Conservation (phyloP, 1,140 invertebrate genomes). For the Carcinoscorpius rotundicauda region DNA sequence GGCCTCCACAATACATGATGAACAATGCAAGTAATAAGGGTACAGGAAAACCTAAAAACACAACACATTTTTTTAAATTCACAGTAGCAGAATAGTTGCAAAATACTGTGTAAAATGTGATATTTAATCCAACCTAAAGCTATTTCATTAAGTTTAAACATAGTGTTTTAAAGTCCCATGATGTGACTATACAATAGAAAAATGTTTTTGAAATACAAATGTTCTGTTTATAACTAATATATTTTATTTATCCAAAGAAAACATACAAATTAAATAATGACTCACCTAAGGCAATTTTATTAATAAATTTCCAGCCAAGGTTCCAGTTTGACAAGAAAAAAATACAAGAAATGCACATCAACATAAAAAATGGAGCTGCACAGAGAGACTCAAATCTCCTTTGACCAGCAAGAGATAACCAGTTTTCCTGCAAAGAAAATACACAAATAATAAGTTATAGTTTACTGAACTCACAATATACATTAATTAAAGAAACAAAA, state of each 20-base stretch:
- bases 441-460: no score
- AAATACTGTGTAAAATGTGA: no score
- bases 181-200: no score
- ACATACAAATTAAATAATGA: no score
- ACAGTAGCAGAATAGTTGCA: no score
- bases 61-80: no score
- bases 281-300: slow-evolving; percentile 10
- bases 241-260: no score
- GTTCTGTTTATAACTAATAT: no score
- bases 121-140: no score
- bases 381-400: slow-evolving; percentile 8
- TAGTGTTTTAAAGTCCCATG: no score
- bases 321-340: slow-evolving; percentile 25
- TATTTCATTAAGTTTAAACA: no score
- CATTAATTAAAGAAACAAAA: neutral
- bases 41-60: slow-evolving; percentile 4
- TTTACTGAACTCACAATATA: neutral
- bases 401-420: neutral
- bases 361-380: slow-evolving; percentile 15
- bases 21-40: slow-evolving; percentile 6
- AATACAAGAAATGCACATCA: slow-evolving; percentile 21
- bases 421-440: neutral
- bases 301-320: slow-evolving; percentile 9
- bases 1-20: slow-evolving; percentile 20
- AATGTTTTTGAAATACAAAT: no score